These are phyloP conservation scores for Lacerta bilineata DNA, from an alignment of 2,797 vertebrate species.

Conservation along the genomic window DNA sequence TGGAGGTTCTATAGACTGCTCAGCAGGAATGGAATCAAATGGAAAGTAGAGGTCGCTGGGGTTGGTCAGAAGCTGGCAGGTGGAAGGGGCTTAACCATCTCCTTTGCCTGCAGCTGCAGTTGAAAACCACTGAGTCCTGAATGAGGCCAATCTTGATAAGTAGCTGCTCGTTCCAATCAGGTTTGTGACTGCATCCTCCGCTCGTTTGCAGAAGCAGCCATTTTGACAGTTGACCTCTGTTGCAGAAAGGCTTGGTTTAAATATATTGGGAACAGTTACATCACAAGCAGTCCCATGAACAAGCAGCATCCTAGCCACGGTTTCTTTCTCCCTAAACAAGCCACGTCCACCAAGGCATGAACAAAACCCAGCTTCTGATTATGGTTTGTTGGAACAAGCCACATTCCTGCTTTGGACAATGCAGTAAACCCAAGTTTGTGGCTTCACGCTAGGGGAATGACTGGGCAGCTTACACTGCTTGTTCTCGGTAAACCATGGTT, in stretches of 20 bases:
- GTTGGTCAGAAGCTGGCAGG: not conserved
- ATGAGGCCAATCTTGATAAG: not conserved
- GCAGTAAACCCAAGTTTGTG: not conserved
- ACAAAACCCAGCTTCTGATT: no score
- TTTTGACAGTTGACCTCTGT: not conserved
- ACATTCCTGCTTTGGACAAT: no score
- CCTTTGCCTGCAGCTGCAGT: not conserved
- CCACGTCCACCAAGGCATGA: no score
- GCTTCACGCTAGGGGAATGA: not conserved
- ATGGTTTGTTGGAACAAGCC: no score
- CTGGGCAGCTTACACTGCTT: not conserved
- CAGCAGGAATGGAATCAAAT: not conserved
- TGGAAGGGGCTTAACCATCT: not conserved
- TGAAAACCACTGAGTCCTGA: not conserved
- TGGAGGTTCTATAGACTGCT: not conserved
- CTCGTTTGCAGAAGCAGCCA: not conserved
- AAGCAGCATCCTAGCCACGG: no score
- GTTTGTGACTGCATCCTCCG: not conserved
- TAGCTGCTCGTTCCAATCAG: not conserved
- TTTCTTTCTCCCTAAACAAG: no score
- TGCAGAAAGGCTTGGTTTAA: not conserved
- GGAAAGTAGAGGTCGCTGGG: not conserved
- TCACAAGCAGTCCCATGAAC: no score
- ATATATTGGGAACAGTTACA: not conserved
- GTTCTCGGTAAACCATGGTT: not conserved